Percentiles rank a stretch among this genome's conserved stretches.
Conservation (phyloP, 37 sponge, comb jelly and placozoan species). For the Petrosia ficiformis region DNA sequence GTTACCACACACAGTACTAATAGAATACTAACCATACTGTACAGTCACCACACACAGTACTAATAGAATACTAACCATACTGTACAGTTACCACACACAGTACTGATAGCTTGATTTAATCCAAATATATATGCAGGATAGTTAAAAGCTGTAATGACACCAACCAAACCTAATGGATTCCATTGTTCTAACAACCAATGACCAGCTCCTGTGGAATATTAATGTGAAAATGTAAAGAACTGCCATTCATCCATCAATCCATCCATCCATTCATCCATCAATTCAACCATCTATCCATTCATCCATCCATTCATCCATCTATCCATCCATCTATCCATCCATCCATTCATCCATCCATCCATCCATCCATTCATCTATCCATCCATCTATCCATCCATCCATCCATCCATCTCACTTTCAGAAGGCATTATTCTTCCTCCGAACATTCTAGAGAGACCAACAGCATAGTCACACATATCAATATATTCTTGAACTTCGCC, state of each 20-base stretch:
- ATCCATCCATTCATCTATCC: too few species aligned
- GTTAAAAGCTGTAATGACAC: constrained; percentile 98
- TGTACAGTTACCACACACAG: constrained; percentile 91
- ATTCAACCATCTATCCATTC: too few species aligned
- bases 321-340: too few species aligned
- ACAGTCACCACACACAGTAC: neutral
- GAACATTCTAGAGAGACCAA: constrained; percentile 95
- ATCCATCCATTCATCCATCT: neutral
- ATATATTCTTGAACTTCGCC: constrained; percentile 97
- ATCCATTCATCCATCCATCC: neutral
- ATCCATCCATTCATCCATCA: neutral
- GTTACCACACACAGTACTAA: constrained; percentile 92
- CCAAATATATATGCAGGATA: constrained; percentile 96
- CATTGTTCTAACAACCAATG: constrained; percentile 95
- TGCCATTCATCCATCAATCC: too few species aligned
- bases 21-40: too few species aligned
- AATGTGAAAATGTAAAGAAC: neutral
- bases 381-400: neutral
- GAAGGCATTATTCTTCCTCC: constrained; percentile 92
- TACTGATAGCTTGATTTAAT: constrained; percentile 88
- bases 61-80: constrained; percentile 89
- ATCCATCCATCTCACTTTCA: constrained; percentile 74
- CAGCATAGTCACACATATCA: constrained; percentile 96
- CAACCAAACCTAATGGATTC: constrained; percentile 95
- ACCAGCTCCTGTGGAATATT: constrained; percentile 72